Base-by-base conservation (phyloP, 2,113 vertebrate genomes). In the Clupea harengus region DNA sequence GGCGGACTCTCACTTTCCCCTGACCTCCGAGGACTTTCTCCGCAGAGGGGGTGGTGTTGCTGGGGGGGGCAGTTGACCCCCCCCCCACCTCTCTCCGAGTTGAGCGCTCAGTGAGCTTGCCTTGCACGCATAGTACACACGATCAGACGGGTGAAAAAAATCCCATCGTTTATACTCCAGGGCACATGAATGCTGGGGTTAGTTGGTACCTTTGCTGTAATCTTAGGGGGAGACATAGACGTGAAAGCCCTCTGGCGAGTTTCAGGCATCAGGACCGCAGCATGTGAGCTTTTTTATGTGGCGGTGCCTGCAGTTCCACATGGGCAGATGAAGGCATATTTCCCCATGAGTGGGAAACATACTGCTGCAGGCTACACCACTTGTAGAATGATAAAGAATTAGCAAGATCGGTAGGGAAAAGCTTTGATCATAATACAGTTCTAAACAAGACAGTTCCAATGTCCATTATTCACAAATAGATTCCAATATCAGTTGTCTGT, bases 111-210 rank as follows among this genome's bases (percentile, higher is more conserved):
- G 8, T 15, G 50, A 52, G 72, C 9, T 15, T 44, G 72, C 2
- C 3, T 78, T 17, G 72, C 67, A 75, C 22, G 10, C 72, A 10
- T 28, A 72, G 64, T 72, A 28, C 25, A 13, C 67, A 28, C 7
- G 4, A 15, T 4, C 72, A 78, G 25, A 78, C 28, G 32, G 32
- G 28, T 78, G 72, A 17, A 15, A 17, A 39, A 78, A 78, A 78
- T 78, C 72, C 15, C 72, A 78, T 78, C 72, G 72, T 15, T 72
- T 28, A 72, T 72, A 28, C 72, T 39, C 28, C 72, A 78, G 72
- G 72, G 72, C 28, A 78, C 72, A 78, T 39, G 72, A 78, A 78
- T 78, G 72, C 11, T 0, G 28, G 25, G 67, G 72, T 78, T 78
- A 78, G 72, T 78, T 78, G 28, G 25, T 39, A 78, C 72, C 72